Evolutionary conservation across 2,888 invertebrate genomes (phyloP).

Genomic region (Polylopha cassiicola): DNA sequence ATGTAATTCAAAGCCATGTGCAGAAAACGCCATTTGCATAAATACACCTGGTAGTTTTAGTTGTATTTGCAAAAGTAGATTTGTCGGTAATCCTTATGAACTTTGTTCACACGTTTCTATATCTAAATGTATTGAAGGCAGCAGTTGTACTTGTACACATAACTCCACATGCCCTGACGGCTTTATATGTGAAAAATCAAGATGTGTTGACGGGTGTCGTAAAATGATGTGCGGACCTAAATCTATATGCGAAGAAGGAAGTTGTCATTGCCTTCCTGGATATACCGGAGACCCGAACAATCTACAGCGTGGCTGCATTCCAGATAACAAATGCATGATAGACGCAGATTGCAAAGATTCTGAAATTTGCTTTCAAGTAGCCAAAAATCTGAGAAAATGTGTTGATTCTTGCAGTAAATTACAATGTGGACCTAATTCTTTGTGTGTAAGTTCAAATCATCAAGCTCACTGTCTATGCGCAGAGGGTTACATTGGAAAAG

Average conservation of each 20-base stretch:
- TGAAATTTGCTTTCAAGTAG: slow-evolving; percentile 92
- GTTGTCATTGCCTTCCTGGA: slow-evolving; percentile 88
- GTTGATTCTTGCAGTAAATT: slow-evolving; percentile 91
- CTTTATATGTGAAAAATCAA: slow-evolving; percentile 83
- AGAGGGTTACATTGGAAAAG: slow-evolving; percentile 89
- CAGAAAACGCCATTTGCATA: slow-evolving; percentile 90
- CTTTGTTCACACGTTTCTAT: slow-evolving; percentile 85
- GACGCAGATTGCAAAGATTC: slow-evolving; percentile 89
- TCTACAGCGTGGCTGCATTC: slow-evolving; percentile 81
- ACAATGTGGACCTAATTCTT: slow-evolving; percentile 93
- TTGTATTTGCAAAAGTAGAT: slow-evolving; percentile 91
- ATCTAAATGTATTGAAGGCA: slow-evolving; percentile 82
- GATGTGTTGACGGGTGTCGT: slow-evolving; percentile 87
- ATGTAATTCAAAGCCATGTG: slow-evolving; percentile 87
- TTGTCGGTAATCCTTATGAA: slow-evolving; percentile 91
- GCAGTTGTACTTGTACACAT: slow-evolving; percentile 82
- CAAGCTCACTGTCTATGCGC: slow-evolving; percentile 91
- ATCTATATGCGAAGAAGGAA: slow-evolving; percentile 87
- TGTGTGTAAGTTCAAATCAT: slow-evolving; percentile 90
- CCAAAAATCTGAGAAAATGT: slow-evolving; percentile 87
- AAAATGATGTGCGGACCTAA: slow-evolving; percentile 87
- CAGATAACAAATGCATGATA: slow-evolving; percentile 86
- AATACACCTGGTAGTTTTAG: slow-evolving; percentile 93
- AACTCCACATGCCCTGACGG: slow-evolving; percentile 86
- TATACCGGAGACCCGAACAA: slow-evolving; percentile 86